Evolutionary conservation across 2,113 vertebrate genomes (phyloP), one percentile per base, ranked within the genome.

Genomic region (Microcebus jonahi): DNA sequence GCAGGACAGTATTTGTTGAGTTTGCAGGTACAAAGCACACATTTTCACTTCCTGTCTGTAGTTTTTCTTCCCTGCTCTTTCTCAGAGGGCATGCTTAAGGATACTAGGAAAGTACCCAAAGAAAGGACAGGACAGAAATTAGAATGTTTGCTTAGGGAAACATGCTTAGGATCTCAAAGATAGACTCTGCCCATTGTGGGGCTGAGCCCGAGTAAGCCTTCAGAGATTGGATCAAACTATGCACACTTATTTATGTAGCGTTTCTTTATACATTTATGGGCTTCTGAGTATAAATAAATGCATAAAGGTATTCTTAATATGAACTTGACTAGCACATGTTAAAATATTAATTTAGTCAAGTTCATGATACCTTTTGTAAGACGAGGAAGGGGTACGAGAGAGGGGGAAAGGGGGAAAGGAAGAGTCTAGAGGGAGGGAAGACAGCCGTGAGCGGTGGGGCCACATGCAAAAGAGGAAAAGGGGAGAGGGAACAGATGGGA

Each of bases 321-420:
- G 42, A 48, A 76, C 27, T 76, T 76, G 73, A 48, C 42, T 10
- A 63, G 61, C 27, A 48, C 27, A 76, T 76, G 8, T 48, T 90
- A 86, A 95, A 91, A 77, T 93, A 95, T 92, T 93, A 80, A 77
- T 91, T 96, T n/a, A 75, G 34, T 53, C 36, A 82, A 15, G 3
- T 88, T 85, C 53, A 61, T 67, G 50, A 53, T 71, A 81, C 25
- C 45, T 93, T 93, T 57, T 96, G 73, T 57, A 83, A 91, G 65
- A 27, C 71, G 57, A 48, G 55, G 7, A 76, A 45, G 55, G 42
- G 12, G 57, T 21, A 15, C 2, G 80, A 79, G 82, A 73, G 27
- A 67, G 21, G 27, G 9, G 23, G 27, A 48, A 82, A 14, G 34
- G 63, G 11, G n/a, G 9, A 11, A 48, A 65, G 42, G 48, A 75